Evolutionary conservation across 2,888 invertebrate genomes (phyloP), one percentile per base, ranked within the genome.

Genomic region (Athalia rosae): DNA sequence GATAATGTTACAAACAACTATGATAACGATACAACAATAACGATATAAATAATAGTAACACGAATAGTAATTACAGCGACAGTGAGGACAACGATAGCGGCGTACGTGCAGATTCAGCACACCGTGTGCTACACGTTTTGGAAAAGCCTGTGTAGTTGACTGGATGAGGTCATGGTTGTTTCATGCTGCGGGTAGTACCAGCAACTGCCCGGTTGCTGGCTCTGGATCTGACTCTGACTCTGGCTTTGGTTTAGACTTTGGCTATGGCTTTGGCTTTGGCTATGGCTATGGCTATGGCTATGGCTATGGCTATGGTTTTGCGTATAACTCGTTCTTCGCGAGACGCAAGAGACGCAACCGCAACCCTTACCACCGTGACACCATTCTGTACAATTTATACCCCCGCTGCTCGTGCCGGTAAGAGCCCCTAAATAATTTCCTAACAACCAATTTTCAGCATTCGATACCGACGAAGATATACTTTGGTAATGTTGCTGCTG

Each of bases 61-160:
- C 5, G n/a, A 56, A 71, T 71, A 6, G 45, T 58, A 71, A 58
- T 45, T 58, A 45, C 13, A 53, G 53, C 67, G 50, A 45, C 45
- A 50, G 58, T 56, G 50, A 13, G 56, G 56, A 41, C n/a, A 41
- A 28, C 53, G 53, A 11, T 6, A 50, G 15, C 45, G n/a, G 50
- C 45, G 58, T 45, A 58, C 47, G 13, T 28, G 58, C n/a, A n/a
- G n/a, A 41, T 77, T 67, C 41, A 77, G 15, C 76, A 77, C 67
- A 77, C 76, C 76, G 47, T 77, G 59, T 77, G 76, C 76, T 77
- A 77, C 67, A 77, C 76, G 67, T 77, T 66, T 67, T 76, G 76
- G 47, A 76, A 76, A 48, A 76, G 76, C 48, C 76, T 76, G 67
- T 76, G 76, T 28, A 76, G 76, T 41, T 76, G 66, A 45, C 63